Base-by-base conservation (phyloP, 2,888 invertebrate genomes). In the Eupithecia vulgata region DNA sequence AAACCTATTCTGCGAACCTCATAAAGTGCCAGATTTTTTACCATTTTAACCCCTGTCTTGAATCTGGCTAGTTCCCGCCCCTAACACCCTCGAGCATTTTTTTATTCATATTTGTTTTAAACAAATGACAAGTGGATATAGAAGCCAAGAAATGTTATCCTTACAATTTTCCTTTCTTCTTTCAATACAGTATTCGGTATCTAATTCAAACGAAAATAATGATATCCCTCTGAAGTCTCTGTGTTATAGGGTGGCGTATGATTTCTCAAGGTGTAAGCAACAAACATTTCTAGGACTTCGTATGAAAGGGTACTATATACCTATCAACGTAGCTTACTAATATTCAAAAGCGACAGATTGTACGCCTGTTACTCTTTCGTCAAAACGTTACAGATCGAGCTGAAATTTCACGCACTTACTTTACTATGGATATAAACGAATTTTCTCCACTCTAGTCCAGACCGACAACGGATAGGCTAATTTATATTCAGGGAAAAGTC, bases 81-180 rank as follows among this genome's bases (percentile, higher is more conserved):
- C n/a, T 45, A 62, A 34, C 57, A 67, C 42, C 52, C 66, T 70
- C 21, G 17, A 71, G 10, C 45, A n/a, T 67, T 48, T 67, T 67
- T 42, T 48, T 37, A 37, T 62, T 61, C 57, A 45, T 42, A 68
- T 68, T 73, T 67, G 40, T 67, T 64, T 21, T 30, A 30, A 30
- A 30, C 30, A 42, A 34, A 73, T 61, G 72, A 65, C 64, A 64
- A 68, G 65, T 61, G 34, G 34, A 2, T 61, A 72, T 68, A 78
- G 74, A 75, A 78, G 79, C 79, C 74, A 73, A 68, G 65, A 52
- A 66, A 65, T 59, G 34, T 34, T 57, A 25, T 25, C 25, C 25
- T 25, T n/a, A 12, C 21, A 57, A 57, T 12, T 52, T 52, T 10
- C 57, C 25, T 52, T 21, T 25, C 25, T 12, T 52, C 52, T 25